These are phyloP conservation scores for Hycleus cichorii DNA, from an alignment of 1,140 invertebrate genomes.

Conservation along the genomic window DNA sequence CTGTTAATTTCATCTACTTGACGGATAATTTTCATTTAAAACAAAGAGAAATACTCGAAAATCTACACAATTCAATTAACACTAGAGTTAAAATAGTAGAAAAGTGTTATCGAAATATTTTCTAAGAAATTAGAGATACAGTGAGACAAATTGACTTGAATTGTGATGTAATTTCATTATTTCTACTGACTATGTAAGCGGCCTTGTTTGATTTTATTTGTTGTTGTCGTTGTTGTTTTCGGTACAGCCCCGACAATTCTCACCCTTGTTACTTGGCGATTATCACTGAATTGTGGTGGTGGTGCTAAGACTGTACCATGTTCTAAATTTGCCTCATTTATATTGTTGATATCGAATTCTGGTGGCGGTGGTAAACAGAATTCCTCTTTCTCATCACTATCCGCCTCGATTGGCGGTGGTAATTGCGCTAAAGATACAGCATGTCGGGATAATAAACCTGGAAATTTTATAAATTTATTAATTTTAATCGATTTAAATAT, in stretches of 20 bases:
- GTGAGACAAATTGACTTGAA: no score
- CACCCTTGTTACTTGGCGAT: slow-evolving; percentile 49
- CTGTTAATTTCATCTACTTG: no score
- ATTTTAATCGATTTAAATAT: not conserved
- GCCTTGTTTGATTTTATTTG: slow-evolving; percentile 45
- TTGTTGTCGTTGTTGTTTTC: slow-evolving; percentile 47
- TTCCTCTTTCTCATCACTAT: slow-evolving; percentile 58
- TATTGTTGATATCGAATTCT: slow-evolving; percentile 54
- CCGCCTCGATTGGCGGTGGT: slow-evolving; percentile 72
- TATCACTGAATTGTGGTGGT: slow-evolving; percentile 65
- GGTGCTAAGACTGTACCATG: slow-evolving; percentile 52
- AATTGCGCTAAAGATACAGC: slow-evolving; percentile 71
- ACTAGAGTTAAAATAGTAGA: no score
- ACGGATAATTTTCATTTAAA: no score
- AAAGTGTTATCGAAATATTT: no score
- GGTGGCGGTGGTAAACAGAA: slow-evolving; percentile 71
- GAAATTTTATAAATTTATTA: slow-evolving; percentile 1
- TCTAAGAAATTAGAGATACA: not conserved
- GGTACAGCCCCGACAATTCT: slow-evolving; percentile 74
- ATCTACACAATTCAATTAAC: no score
- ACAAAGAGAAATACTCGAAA: no score
- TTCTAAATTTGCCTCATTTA: slow-evolving; percentile 28
- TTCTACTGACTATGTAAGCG: slow-evolving; percentile 48
- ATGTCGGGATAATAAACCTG: slow-evolving; percentile 52
- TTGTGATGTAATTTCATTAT: no score